phyloP scores from a whole-genome alignment of 2,113 vertebrate species.

The Muntiacus reevesi region DNA sequence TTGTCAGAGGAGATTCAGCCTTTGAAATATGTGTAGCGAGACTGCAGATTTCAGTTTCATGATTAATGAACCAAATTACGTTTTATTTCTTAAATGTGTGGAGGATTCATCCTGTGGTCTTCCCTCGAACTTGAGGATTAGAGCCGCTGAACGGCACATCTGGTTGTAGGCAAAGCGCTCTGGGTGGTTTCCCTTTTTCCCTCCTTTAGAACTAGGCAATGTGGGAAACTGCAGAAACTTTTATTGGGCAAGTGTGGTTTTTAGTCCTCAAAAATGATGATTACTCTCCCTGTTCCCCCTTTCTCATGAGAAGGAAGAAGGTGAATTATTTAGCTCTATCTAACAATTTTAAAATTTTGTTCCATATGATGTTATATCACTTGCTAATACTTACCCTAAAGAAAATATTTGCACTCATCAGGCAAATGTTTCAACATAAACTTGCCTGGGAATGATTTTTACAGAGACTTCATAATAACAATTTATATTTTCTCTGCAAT shows the following conservation, averaged over 20 bases:
- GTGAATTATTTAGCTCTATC: neutral
- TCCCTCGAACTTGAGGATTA: constrained; percentile 41
- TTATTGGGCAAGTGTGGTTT: constrained; percentile 17
- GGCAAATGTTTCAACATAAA: neutral
- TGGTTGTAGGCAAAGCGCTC: constrained; percentile 43
- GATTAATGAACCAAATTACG: constrained; percentile 56
- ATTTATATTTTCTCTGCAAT: constrained; percentile 21
- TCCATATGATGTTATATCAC: neutral
- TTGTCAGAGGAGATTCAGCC: constrained; percentile 25
- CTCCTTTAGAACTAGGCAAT: neutral
- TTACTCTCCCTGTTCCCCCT: neutral
- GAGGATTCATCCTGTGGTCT: constrained; percentile 65
- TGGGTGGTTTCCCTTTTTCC: constrained; percentile 44
- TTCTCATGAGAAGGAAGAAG: neutral
- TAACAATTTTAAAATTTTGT: neutral
- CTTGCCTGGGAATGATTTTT: neutral
- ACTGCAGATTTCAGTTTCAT: constrained; percentile 42
- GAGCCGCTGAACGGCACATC: constrained; percentile 41
- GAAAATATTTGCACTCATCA: constrained; percentile 22
- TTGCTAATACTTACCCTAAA: constrained; percentile 5
- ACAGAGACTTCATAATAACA: neutral
- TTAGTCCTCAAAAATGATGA: constrained; percentile 10
- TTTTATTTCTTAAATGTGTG: constrained; percentile 72
- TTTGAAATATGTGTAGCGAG: constrained; percentile 52
- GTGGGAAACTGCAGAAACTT: constrained; percentile 1